Evolutionary conservation across 1,140 invertebrate genomes (phyloP).

Genomic region (Zaprionus africanus): DNA sequence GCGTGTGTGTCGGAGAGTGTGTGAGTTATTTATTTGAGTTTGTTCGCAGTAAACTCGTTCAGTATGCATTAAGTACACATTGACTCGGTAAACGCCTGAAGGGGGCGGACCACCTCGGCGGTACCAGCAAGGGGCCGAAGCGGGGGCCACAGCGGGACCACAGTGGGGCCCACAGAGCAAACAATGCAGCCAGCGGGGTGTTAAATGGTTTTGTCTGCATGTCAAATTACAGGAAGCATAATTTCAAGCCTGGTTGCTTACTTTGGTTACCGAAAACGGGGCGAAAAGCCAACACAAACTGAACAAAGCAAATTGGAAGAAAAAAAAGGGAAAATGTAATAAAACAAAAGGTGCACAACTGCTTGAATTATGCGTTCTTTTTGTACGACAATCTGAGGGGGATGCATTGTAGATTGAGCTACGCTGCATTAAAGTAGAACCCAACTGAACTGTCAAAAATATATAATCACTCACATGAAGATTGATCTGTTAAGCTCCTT

Average conservation of each 20-base stretch:
- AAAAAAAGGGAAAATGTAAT: constrained; percentile 30
- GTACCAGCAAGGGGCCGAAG: neutral
- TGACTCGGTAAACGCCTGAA: constrained; percentile 40
- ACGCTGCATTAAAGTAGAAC: neutral
- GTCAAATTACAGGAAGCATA: constrained; percentile 83
- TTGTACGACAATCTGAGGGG: neutral
- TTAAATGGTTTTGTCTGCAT: constrained; percentile 82
- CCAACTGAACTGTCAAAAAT: neutral
- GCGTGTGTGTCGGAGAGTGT: constrained; percentile 7
- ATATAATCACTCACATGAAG: neutral
- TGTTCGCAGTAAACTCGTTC: constrained; percentile 18
- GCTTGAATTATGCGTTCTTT: constrained; percentile 64
- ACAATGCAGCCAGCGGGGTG: constrained; percentile 78
- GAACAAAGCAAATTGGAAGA: constrained; percentile 44
- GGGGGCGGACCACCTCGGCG: neutral
- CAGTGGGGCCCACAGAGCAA: constrained; percentile 36
- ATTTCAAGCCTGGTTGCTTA: constrained; percentile 76
- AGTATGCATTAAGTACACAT: constrained; percentile 51
- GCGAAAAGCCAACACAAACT: constrained; percentile 27
- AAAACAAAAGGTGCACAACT: constrained; percentile 67
- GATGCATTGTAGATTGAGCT: neutral
- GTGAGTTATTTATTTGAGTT: constrained; percentile 40
- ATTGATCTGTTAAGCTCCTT: neutral
- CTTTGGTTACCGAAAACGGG: constrained; percentile 47
- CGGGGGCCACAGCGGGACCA: neutral